Percentiles rank a stretch among this genome's conserved stretches.
Evolutionary conservation across 2,888 invertebrate genomes (phyloP).

Genomic region (Dexiosoma caninum): DNA sequence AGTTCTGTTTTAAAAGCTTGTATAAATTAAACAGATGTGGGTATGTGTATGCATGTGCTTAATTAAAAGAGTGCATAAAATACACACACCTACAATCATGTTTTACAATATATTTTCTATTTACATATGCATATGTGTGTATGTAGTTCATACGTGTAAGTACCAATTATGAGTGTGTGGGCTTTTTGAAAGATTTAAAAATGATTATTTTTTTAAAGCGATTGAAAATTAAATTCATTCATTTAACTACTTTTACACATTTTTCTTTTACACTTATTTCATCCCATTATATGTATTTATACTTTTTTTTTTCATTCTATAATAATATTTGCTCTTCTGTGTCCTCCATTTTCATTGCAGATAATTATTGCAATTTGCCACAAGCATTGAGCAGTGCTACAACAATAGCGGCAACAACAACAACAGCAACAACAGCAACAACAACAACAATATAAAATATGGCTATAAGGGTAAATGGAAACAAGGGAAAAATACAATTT

Average conservation of each 20-base stretch:
- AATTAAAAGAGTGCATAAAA: constrained; percentile 8
- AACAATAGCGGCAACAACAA: constrained; percentile 35
- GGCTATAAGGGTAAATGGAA: constrained; percentile 55
- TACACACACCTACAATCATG: constrained; percentile 9
- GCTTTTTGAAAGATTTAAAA: not conserved
- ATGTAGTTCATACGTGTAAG: not conserved
- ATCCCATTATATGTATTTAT: constrained; percentile 7
- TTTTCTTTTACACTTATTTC: not conserved
- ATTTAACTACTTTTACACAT: constrained; percentile 27
- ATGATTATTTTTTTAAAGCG: constrained; percentile 13
- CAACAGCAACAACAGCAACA: constrained; percentile 27
- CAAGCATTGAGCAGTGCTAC: constrained; percentile 25
- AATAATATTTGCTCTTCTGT: constrained; percentile 20
- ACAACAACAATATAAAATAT: constrained; percentile 11
- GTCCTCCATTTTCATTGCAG: constrained; percentile 55
- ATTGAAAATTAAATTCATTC: constrained; percentile 57
- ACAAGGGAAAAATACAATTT: constrained; percentile 56
- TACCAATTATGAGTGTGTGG: not conserved
- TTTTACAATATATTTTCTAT: no score
- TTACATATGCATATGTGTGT: not conserved
- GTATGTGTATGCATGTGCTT: not conserved
- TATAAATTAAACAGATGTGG: not conserved
- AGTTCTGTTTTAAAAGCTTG: not conserved
- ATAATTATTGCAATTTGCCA: constrained; percentile 63
- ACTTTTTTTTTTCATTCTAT: not conserved